Evolutionary conservation across 2,797 vertebrate genomes (phyloP).

Genomic region (Lacerta bilineata): DNA sequence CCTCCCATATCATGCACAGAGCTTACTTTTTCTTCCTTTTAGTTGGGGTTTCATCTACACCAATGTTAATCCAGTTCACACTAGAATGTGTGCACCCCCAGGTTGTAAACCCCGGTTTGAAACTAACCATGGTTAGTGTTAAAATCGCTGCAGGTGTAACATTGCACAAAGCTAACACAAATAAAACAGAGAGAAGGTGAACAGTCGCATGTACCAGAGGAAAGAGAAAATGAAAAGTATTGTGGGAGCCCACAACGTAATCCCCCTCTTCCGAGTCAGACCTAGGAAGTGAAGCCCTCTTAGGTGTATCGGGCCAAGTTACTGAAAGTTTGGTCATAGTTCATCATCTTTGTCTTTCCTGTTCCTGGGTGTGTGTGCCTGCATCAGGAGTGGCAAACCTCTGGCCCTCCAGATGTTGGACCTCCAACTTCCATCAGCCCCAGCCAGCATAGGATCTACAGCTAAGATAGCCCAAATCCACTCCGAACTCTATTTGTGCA

Average conservation of each 20-base stretch:
- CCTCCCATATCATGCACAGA: not conserved
- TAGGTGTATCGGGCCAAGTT: not conserved
- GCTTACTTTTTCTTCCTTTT: not conserved
- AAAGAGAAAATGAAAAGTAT: too few species aligned
- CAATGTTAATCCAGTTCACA: not conserved
- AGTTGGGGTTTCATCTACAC: not conserved
- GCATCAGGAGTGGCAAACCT: not conserved
- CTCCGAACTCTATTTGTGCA: constrained; percentile 34
- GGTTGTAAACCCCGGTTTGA: not conserved
- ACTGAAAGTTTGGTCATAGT: not conserved
- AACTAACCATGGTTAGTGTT: not conserved
- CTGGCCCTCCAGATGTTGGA: too few species aligned
- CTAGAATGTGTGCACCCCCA: not conserved
- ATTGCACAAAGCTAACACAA: not conserved
- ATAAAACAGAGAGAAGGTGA: not conserved
- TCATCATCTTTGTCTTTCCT: too few species aligned
- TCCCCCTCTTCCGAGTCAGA: not conserved
- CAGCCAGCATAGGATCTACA: not conserved
- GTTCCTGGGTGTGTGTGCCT: not conserved
- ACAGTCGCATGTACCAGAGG: not conserved
- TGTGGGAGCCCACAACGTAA: too few species aligned
- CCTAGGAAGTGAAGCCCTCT: not conserved
- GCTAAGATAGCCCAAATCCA: not conserved
- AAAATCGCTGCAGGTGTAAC: not conserved
- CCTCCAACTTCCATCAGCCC: too few species aligned